Conservation (phyloP, 2,888 invertebrate genomes). For the Esperia sulphurella region DNA sequence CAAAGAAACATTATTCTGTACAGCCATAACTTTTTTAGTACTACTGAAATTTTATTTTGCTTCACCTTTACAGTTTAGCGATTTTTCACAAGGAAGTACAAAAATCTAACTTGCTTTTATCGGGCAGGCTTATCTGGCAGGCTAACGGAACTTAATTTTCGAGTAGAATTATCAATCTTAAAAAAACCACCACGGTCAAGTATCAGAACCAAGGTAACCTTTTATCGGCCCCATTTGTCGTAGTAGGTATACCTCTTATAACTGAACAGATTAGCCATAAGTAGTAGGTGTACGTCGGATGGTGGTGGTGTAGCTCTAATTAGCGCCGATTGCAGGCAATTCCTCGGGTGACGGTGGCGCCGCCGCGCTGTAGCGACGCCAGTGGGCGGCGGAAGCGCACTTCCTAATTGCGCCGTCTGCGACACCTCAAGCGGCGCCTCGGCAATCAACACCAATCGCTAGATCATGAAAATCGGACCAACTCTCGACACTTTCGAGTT, state of each 20-base stretch:
- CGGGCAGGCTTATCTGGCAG: too few species aligned
- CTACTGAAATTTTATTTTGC: too few species aligned
- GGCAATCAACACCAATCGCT: conserved; percentile 55
- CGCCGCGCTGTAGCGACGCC: conserved; percentile 30
- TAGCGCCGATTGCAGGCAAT: conserved; percentile 69
- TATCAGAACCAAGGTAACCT: not conserved
- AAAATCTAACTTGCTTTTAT: too few species aligned
- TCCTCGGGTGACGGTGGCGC: conserved; percentile 70
- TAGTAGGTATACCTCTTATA: too few species aligned
- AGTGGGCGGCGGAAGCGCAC: conserved; percentile 77
- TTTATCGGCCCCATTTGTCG: conserved; percentile 6
- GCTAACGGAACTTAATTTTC: too few species aligned
- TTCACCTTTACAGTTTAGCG: too few species aligned
- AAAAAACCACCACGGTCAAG: too few species aligned
- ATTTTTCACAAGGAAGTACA: too few species aligned
- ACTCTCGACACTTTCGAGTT: too few species aligned
- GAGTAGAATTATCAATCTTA: too few species aligned
- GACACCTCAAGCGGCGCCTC: conserved; percentile 77
- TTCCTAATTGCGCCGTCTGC: conserved; percentile 73
- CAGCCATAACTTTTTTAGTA: too few species aligned
- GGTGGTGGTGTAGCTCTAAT: conserved; percentile 52
- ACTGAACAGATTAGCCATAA: conserved; percentile 25
- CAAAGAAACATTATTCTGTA: too few species aligned
- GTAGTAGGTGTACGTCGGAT: conserved; percentile 29
- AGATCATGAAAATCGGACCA: not conserved